Conservation (phyloP, 2,888 invertebrate species). For the Argyresthia albistria region DNA sequence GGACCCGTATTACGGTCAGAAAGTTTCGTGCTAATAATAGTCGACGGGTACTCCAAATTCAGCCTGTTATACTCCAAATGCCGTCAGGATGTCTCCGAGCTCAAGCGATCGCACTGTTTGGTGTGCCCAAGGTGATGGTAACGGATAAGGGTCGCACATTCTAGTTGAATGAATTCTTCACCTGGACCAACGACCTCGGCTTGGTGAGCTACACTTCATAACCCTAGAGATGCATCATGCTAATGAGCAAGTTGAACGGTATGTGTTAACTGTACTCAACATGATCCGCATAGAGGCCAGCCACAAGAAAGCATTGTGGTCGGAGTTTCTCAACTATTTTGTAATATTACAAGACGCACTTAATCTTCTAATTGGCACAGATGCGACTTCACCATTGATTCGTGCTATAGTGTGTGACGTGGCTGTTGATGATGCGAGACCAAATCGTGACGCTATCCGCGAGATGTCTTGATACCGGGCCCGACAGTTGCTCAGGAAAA, state of each 20-base stretch:
- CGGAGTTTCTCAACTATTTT: constrained; percentile 1
- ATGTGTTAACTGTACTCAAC: constrained; percentile 6
- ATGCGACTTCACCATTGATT: constrained; percentile 1
- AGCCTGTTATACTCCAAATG: neutral
- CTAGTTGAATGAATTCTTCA: neutral
- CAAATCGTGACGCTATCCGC: constrained; percentile 2
- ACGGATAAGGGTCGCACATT: constrained; percentile 5
- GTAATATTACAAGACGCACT: constrained; percentile 2
- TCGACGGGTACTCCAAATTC: constrained; percentile 4
- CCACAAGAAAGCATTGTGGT: constrained; percentile 4
- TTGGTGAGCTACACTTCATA: constrained; percentile 5
- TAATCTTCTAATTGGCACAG: neutral
- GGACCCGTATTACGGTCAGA: constrained; percentile 2
- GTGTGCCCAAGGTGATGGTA: constrained; percentile 1
- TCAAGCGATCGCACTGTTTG: constrained; percentile 3
- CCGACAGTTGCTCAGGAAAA: neutral
- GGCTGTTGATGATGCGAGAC: neutral
- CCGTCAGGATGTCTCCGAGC: constrained; percentile 2
- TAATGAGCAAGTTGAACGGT: constrained; percentile 8
- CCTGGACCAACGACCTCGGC: constrained; percentile 4
- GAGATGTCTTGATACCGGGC: neutral
- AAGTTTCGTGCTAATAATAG: neutral
- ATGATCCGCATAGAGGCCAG: constrained; percentile 7
- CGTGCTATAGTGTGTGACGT: constrained; percentile 1
- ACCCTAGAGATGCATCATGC: constrained; percentile 8